phyloP scores from a whole-genome alignment of 2,797 vertebrate species.

The Buphagus erythrorhynchus region DNA sequence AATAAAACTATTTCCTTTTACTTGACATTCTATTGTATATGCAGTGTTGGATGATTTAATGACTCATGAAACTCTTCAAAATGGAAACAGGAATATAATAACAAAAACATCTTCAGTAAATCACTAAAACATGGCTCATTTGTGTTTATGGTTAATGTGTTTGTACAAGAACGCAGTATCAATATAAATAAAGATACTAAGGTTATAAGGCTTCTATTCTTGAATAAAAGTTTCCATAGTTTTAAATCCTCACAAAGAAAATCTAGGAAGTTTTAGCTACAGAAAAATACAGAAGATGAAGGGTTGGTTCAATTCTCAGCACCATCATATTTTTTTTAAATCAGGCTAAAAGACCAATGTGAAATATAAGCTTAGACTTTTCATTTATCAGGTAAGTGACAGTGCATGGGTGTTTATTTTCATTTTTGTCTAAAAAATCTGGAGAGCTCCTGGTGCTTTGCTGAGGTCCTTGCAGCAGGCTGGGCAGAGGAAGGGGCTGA shows the following conservation, averaged over 20 bases:
- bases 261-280: neutral
- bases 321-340: neutral
- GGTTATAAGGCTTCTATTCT: neutral
- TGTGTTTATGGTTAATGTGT: constrained; percentile 10
- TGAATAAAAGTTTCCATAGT: neutral
- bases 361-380: neutral
- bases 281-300: neutral
- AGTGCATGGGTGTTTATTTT: neutral
- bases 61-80: constrained; percentile 48
- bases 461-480: neutral
- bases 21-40: neutral
- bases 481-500: neutral
- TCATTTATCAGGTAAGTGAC: neutral
- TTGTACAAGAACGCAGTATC: neutral
- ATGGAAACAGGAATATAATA: constrained; percentile 14
- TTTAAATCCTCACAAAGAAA: neutral
- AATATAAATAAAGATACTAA: neutral
- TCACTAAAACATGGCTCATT: constrained; percentile 23
- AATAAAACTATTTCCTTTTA: constrained; percentile 16
- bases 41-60: constrained; percentile 43
- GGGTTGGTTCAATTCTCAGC: neutral
- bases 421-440: neutral
- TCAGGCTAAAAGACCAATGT: neutral
- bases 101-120: constrained; percentile 5
- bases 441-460: neutral